Evolutionary conservation across 2,888 invertebrate species (phyloP), one percentile per base, ranked within the genome.

Genomic region (Galerucella calmariensis): DNA sequence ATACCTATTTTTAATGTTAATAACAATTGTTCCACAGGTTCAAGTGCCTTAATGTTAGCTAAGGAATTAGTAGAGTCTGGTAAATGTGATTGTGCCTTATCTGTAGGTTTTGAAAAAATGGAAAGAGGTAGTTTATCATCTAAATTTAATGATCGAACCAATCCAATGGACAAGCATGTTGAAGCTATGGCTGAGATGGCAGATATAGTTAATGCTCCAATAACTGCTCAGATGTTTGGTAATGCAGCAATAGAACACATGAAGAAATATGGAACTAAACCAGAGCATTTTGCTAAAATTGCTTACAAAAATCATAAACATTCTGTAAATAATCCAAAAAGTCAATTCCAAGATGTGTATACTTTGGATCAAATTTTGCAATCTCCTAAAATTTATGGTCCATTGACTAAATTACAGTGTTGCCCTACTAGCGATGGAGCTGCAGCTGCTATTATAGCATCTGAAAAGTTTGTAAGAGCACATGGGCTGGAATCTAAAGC

Each of bases 401-500:
- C 97, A 0, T 89, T 99, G 65, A 99, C 99, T 1, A 98, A 98
- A 86, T 89, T 99, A 12, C 98, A 98, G 86, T 99, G 99, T 87
- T 98, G 98, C 85, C 99, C 99, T 0, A 99, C 99, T 0, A 98
- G 98, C 65, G 98, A 99, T 88, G 99, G 99, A n/a, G 92, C 97
- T 0, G 99, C 97, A 35, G 97, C 98, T 35, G 98, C 94, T 0
- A 91, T 99, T 75, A 83, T 99, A 59, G 97, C 94, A 78, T 96
- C 95, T 11, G 98, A 99, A 88, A 92, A 93, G 14, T 99, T 97
- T 86, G 97, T 99, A 1, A 91, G 90, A 75, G 90, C 91, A 48
- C 94, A 97, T 84, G 93, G 94, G 8, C 90, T 99, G 14, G 93
- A 97, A 85, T 88, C 89, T 0, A 93, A 94, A 85, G 99, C 99